These are phyloP conservation scores for Heliornis fulica DNA, from an alignment of 2,113 vertebrate genomes.

Conservation along the genomic window DNA sequence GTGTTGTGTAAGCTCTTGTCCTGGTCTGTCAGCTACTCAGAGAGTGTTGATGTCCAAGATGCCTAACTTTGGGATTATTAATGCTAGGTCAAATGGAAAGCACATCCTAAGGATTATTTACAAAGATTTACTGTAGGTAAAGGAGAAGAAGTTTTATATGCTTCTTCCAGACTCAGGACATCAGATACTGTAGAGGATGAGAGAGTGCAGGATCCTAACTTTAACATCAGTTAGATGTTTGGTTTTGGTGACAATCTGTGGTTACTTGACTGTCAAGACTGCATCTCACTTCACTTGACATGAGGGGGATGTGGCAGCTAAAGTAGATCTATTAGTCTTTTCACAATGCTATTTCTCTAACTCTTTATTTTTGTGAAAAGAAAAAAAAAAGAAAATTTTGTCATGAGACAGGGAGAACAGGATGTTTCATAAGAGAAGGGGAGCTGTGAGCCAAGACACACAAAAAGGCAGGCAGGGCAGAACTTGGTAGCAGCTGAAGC, in stretches of 20 bases:
- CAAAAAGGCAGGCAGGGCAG: neutral
- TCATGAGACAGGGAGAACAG: neutral
- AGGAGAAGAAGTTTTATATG: neutral
- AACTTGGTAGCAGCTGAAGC: accelerated
- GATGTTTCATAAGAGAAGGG: neutral
- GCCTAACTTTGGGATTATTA: neutral
- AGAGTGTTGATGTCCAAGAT: neutral
- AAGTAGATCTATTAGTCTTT: neutral
- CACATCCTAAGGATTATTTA: neutral
- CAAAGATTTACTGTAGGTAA: neutral
- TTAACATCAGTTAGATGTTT: neutral
- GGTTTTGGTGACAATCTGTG: neutral
- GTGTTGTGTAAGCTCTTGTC: neutral
- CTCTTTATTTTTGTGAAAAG: too few relatives aligned
- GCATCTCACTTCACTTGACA: neutral
- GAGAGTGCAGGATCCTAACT: neutral
- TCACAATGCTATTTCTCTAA: neutral
- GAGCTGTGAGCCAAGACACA: neutral
- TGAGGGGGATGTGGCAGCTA: neutral
- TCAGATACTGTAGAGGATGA: neutral
- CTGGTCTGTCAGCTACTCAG: neutral
- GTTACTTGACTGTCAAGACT: neutral
- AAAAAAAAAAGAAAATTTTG: too few relatives aligned
- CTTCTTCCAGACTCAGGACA: neutral
- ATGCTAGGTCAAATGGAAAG: neutral